These are phyloP conservation scores for Pogonomyrmex californicus DNA, from an alignment of 1,140 invertebrate genomes.

Conservation along the genomic window DNA sequence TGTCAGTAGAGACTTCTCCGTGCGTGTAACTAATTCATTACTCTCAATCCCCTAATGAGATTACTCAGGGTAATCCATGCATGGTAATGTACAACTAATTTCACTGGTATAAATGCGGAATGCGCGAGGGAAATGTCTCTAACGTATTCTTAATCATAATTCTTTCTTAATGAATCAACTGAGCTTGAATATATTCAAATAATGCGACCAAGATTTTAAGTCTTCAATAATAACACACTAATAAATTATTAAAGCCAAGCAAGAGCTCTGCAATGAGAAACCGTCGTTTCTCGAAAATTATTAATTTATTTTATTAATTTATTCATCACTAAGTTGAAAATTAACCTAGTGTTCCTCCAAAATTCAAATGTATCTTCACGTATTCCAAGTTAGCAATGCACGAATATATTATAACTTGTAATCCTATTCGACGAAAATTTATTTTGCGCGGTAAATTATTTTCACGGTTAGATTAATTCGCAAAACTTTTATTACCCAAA, in stretches of 20 bases:
- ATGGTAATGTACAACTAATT: conserved; percentile 57
- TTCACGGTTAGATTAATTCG: neutral
- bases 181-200: neutral
- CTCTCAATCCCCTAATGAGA: conserved; percentile 63
- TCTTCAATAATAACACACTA: neutral
- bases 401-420: conserved; percentile 8
- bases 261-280: neutral
- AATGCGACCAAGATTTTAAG: conserved; percentile 26
- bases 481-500: neutral
- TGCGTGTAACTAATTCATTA: conserved; percentile 59
- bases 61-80: conserved; percentile 25
- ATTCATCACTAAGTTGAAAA: neutral
- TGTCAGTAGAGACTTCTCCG: conserved; percentile 19
- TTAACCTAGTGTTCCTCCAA: neutral
- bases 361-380: neutral
- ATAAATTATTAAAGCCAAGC: conserved; percentile 35
- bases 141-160: conserved; percentile 34
- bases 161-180: conserved; percentile 37
- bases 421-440: neutral
- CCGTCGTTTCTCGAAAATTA: neutral
- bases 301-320: conserved; percentile 1
- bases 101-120: conserved; percentile 1
- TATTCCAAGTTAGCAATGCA: neutral
- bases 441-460: neutral
- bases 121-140: neutral